Conservation (phyloP, 1,140 invertebrate genomes). For the Euschistus heros region DNA sequence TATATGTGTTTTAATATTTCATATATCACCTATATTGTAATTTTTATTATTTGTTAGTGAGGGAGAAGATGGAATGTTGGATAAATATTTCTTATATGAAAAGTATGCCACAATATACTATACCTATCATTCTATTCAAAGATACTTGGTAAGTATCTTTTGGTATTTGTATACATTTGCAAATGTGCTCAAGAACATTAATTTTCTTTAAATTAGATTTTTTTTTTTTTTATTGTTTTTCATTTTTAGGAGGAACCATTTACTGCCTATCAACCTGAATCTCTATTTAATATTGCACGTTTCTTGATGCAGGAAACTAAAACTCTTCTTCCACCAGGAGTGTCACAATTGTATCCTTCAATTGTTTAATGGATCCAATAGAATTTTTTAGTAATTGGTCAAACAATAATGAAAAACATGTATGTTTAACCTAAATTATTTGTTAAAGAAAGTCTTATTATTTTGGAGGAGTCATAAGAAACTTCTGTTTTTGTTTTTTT, state of each 20-base stretch:
- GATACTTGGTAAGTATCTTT: constrained; percentile 59
- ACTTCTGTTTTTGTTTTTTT: no score
- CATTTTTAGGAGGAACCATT: constrained; percentile 83
- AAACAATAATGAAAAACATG: neutral
- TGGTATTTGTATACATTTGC: neutral
- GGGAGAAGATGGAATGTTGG: constrained; percentile 42
- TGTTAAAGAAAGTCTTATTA: no score
- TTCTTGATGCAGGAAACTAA: constrained; percentile 63
- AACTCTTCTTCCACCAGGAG: constrained; percentile 52
- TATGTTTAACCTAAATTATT: neutral
- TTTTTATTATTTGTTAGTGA: constrained; percentile 29
- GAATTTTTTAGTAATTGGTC: neutral
- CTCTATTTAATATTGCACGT: constrained; percentile 86
- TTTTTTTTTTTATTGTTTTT: constrained; percentile 17
- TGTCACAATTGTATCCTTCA: constrained; percentile 81
- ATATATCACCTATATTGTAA: neutral
- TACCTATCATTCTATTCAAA: constrained; percentile 88
- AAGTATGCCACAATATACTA: constrained; percentile 85
- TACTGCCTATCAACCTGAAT: constrained; percentile 85
- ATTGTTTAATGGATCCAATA: no score
- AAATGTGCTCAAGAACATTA: constrained; percentile 26
- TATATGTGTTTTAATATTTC: neutral
- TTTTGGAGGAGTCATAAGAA: no score
- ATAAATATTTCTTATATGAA: constrained; percentile 63
- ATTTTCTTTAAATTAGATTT: constrained; percentile 22